Evolutionary conservation across 2,888 invertebrate genomes (phyloP).

Genomic region (Mesochorus sp.): DNA sequence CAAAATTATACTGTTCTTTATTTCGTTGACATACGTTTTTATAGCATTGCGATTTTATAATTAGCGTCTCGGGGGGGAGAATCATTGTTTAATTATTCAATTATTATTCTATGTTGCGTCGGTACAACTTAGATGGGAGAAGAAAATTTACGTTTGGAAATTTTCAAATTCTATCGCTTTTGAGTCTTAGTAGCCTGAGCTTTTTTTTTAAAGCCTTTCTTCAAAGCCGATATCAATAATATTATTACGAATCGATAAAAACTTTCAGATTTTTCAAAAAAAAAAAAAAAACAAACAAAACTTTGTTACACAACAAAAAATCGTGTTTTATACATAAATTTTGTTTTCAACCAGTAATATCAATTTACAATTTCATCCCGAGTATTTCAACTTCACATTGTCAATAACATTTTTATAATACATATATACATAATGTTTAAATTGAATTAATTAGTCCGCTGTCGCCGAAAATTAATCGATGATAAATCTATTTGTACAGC

Average conservation of each 20-base stretch:
- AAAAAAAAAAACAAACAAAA: not conserved
- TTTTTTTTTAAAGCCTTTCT: no score
- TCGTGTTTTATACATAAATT: slow-evolving; percentile 21
- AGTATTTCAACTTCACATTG: slow-evolving; percentile 20
- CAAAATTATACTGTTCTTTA: slow-evolving; percentile 53
- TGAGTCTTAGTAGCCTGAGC: no score
- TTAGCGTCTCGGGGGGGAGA: no score
- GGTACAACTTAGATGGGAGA: no score
- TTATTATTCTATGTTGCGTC: no score
- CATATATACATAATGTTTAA: slow-evolving; percentile 47
- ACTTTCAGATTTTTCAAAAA: no score
- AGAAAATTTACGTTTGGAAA: no score
- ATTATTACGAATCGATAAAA: no score
- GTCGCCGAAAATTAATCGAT: not conserved
- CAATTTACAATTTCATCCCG: slow-evolving; percentile 38
- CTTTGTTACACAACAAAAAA: not conserved
- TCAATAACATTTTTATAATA: slow-evolving; percentile 41
- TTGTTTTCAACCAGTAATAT: not conserved
- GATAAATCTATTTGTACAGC: not conserved
- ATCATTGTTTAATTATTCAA: no score
- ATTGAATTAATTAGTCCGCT: slow-evolving; percentile 3
- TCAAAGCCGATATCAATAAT: no score
- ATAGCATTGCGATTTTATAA: not conserved
- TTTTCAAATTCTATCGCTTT: no score
- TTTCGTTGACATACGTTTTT: not conserved